Evolutionary conservation across 2,113 vertebrate genomes (phyloP), one percentile per base, ranked within the genome.

Genomic region (Chitala chitala): DNA sequence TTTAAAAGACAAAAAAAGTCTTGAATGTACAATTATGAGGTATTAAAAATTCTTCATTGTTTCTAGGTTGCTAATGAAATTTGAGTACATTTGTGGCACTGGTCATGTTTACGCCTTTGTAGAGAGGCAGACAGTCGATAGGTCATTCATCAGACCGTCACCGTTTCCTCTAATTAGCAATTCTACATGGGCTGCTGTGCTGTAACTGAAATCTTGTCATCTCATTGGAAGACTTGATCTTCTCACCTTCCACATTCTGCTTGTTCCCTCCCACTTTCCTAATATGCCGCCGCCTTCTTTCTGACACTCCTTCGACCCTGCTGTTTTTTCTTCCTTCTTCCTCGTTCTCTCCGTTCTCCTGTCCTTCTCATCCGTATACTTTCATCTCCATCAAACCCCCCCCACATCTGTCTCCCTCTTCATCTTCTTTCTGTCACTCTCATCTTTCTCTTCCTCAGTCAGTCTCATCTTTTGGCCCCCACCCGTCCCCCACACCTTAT

Each of bases 371-470:
- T 50, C 64, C 63, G 40, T 77, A 24, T 22, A 42, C 63, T 53
- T 42, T 31, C 13, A 24, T 55, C 24, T 81, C 74, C 82, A 84
- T 84, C 78, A 75, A 77, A 83, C 75, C 76, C 51, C 54, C 31
- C 71, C 82, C 79, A 79, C 78, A 75, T 78, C 82, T 81, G 78
- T 73, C 81, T 20, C 74, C 59, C 75, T 78, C 82, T 64, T 75
- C 61, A 15, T 17, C 22, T 26, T 82, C 83, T 83, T 82, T 40
- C 29, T 33, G 15, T 61, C 58, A 79, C 78, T 76, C 78, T 79
- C 81, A 73, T 74, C 80, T 4, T 73, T 54, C 76, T 80, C 66
- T 77, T 58, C n/a, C n/a, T 65, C 55, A 71, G 72, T 63, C 58
- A 71, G 51, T 74, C 63, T 85, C 77, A 77, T 38, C 46, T 29